Base-by-base conservation (phyloP, 1,140 invertebrate species). In the Pseudoatta argentina region DNA sequence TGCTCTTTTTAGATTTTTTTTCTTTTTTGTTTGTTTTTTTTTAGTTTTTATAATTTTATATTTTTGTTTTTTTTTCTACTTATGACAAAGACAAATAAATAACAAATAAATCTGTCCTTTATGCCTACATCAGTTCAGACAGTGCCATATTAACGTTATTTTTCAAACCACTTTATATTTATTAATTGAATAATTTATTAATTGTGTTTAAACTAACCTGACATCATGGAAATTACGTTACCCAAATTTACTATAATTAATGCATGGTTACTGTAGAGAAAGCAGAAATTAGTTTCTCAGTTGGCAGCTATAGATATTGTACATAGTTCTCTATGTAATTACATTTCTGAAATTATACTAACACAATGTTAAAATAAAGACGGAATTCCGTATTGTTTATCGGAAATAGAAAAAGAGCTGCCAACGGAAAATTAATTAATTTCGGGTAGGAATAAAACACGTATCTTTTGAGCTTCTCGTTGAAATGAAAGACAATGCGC, bases 181-280 rank as follows among this genome's bases (percentile, higher is more conserved):
- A 44, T 7, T 14, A 63, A 48, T 77, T 7, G 7, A 76, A 8
- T 3, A 3, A 79, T 53, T 67, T 64, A 16, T 78, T 30, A 30
- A 30, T 78, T 57, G 1, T 12, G 27, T 64, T 18, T 76, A 48
- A 12, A 53, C 30, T 73, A 30, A 30, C 4, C 1, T 44, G 39
- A 44, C 5, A 24, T 39, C 10, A 39, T 21, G 53, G 10, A 57
- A 53, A 66, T 79, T 53, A 24, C 8, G 3, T 39, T 39, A 39
- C 2, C 53, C 0, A 55, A 79, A 79, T 79, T 34, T 55, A 55
- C 3, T 27, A 69, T 69, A 79, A 69, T 55, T 69, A 8, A 69
- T 53, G 39, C 39, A 44, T 44, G 10, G 27, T 59, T 59, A 27
- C 14, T 16, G 14, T 6, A 51, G 12, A 67, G 48, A 16, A 67